A percentile compares a stretch with the other conserved stretches of the same genome.
phyloP scores from a whole-genome alignment of 1,140 invertebrate genomes.

The Drosophila mayri region DNA sequence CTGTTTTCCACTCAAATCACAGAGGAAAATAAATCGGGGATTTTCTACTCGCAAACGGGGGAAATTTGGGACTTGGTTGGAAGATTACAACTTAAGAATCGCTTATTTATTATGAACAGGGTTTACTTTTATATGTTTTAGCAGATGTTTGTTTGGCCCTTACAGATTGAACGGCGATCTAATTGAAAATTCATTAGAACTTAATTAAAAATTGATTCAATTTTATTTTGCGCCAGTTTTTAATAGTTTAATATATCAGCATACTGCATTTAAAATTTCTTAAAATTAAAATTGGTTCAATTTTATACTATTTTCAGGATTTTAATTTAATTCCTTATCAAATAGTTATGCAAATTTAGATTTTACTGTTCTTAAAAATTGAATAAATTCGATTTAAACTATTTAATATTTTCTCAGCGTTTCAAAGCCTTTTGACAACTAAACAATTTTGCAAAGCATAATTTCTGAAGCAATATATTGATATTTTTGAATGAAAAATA shows the following conservation, averaged over 20 bases:
- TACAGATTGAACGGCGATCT: not conserved
- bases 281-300: too few species aligned
- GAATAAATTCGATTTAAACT: too few species aligned
- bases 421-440: too few species aligned
- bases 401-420: too few species aligned
- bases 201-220: not conserved
- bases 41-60: slow-evolving; percentile 5
- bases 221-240: not conserved
- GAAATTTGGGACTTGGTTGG: not conserved
- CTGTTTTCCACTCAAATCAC: slow-evolving; percentile 37
- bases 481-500: not conserved
- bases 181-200: not conserved
- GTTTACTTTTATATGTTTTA: not conserved
- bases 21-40: slow-evolving; percentile 35
- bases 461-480: too few species aligned
- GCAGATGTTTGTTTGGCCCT: not conserved
- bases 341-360: too few species aligned
- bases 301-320: too few species aligned
- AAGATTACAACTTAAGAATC: not conserved
- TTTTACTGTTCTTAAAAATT: too few species aligned
- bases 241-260: not conserved
- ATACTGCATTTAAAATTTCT: not conserved
- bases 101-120: not conserved
- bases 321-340: too few species aligned
- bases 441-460: too few species aligned